Evolutionary conservation across 2,888 invertebrate genomes (phyloP), one percentile per base, ranked within the genome.

Genomic region (Seira sanloemensis): DNA sequence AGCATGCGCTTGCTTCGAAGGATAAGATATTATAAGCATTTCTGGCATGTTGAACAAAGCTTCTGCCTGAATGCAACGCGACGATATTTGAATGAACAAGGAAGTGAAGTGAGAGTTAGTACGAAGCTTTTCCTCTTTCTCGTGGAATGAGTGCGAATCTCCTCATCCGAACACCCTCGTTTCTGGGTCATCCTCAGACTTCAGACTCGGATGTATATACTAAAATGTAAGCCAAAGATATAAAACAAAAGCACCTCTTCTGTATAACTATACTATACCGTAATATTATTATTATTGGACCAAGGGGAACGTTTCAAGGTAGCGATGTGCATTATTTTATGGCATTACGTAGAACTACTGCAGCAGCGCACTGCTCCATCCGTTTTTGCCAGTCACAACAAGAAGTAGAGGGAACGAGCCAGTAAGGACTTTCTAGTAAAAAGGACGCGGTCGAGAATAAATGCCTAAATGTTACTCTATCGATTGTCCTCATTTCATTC

Each of bases 401-500:
- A 37, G 37, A 37, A 37, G 37, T 7, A 37, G 4, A 7, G 4
- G 37, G 37, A 7, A 7, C 5, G 37, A 37, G 12, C 37, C 4
- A 37, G 37, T 7, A 12, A 7, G 12, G 12, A 37, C 12, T 4
- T 12, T 37, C 37, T 37, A 37, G 37, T 37, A 37, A 37, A 21
- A 66, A 73, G 78, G 62, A 79, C 71, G 26, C 58, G 78, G 74
- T 74, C 46, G 69, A 65, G 74, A 68, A 83, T 81, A 73, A 78
- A 75, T 84, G 50, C 84, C 84, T 78, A 84, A 73, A 78, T 78
- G 75, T 54, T 73, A 68, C 73, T 86, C 80, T 86, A 86, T 81
- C 81, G 84, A 86, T 84, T 86, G 86, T 80, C 86, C 86, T 86
- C 80, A 84, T 86, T 86, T 80, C 81, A 86, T 86, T 84, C 73